Conservation (phyloP, 1,140 invertebrate species). For the Papilio aristodemus region DNA sequence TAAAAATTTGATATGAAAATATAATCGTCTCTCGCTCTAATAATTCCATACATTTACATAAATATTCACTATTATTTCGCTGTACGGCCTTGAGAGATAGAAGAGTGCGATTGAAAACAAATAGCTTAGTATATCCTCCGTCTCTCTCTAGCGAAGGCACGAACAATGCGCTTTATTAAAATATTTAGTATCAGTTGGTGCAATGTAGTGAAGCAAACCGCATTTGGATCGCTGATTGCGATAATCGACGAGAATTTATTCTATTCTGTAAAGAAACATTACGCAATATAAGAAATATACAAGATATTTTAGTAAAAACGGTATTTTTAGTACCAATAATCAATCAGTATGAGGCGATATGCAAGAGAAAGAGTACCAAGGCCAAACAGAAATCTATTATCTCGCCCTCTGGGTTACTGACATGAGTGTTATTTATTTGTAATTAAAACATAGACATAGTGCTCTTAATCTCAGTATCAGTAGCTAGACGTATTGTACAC, state of each 20-base stretch:
- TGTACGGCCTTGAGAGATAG: slow-evolving; percentile 25
- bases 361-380: too few species aligned
- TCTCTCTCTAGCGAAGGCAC: slow-evolving; percentile 18
- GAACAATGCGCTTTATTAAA: not conserved
- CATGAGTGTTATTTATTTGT: too few species aligned
- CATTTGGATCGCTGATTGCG: slow-evolving; percentile 3
- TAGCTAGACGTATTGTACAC: too few species aligned
- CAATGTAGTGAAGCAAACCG: slow-evolving; percentile 19
- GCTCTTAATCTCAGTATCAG: too few species aligned
- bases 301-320: not conserved
- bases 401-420: too few species aligned
- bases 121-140: not conserved
- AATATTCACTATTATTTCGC: slow-evolving; percentile 31
- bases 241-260: slow-evolving; percentile 8
- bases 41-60: slow-evolving; percentile 23
- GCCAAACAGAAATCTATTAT: too few species aligned
- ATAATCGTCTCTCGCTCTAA: slow-evolving; percentile 23
- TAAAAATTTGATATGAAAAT: slow-evolving; percentile 8
- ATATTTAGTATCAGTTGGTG: not conserved
- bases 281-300: not conserved
- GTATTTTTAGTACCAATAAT: too few species aligned
- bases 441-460: too few species aligned
- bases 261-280: not conserved
- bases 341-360: too few species aligned
- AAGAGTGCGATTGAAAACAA: slow-evolving; percentile 20